Conservation (phyloP, 2,113 vertebrate genomes). For the Mirza zaza region DNA sequence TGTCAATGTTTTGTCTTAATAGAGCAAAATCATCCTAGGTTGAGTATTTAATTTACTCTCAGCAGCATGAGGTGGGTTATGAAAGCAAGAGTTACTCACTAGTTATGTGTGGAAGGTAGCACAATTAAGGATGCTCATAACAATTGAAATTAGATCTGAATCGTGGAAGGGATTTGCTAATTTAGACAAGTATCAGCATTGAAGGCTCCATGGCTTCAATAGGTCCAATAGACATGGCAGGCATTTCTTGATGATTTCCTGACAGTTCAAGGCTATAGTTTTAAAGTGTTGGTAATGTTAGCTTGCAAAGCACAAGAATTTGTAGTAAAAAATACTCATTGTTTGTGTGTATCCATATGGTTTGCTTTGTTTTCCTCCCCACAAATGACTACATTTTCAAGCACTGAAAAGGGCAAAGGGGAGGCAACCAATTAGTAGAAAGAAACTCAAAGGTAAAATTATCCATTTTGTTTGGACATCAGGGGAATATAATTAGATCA, state of each 20-base stretch:
- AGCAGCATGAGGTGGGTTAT: constrained; percentile 64
- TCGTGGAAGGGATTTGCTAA: constrained; percentile 61
- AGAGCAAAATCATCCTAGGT: constrained; percentile 79
- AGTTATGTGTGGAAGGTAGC: constrained; percentile 62
- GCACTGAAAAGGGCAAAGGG: neutral
- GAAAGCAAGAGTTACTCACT: constrained; percentile 74
- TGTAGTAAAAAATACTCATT: neutral
- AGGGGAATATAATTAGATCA: constrained; percentile 2
- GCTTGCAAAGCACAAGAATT: neutral
- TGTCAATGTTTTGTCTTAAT: constrained; percentile 81
- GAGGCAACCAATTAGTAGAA: constrained; percentile 34
- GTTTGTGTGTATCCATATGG: constrained; percentile 9
- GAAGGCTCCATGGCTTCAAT: constrained; percentile 57
- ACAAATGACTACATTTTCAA: neutral
- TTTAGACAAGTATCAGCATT: constrained; percentile 67
- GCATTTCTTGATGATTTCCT: constrained; percentile 14
- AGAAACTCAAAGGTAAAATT: constrained; percentile 35
- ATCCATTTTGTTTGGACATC: constrained; percentile 21
- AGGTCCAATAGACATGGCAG: constrained; percentile 29
- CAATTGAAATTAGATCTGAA: constrained; percentile 78
- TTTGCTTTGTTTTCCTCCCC: neutral
- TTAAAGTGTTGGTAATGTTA: neutral
- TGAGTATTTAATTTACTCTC: constrained; percentile 82
- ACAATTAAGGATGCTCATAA: constrained; percentile 76
- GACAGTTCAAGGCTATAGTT: neutral